These are phyloP conservation scores for Riptortus pedestris DNA, from an alignment of 1,140 invertebrate genomes.

Conservation along the genomic window DNA sequence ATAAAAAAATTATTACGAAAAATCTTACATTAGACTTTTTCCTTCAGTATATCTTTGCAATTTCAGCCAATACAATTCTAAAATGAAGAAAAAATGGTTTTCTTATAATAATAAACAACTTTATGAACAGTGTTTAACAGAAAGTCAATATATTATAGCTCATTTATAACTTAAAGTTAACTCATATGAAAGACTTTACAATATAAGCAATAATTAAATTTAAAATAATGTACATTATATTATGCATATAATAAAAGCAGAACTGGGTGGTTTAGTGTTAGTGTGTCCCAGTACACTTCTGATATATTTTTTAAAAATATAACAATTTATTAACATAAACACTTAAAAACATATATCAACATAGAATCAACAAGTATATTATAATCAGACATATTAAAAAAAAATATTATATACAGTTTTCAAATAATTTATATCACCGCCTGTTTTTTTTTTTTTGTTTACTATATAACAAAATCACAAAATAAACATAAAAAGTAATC, in stretches of 20 bases:
- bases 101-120: no score
- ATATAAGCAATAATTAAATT: neutral
- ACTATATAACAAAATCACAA: constrained; percentile 5
- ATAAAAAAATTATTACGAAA: neutral
- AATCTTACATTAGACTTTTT: neutral
- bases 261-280: neutral
- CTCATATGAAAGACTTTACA: neutral
- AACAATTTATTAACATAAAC: neutral
- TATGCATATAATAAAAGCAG: neutral
- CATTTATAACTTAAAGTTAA: no score
- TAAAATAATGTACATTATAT: neutral
- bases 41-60: no score
- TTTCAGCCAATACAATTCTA: no score
- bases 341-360: constrained; percentile 9
- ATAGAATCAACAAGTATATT: constrained; percentile 7
- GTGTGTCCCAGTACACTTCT: neutral
- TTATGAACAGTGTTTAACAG: no score
- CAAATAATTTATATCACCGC: constrained; percentile 9
- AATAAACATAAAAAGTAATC: constrained; percentile 7
- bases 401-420: constrained; percentile 2
- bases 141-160: no score
- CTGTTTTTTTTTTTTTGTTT: neutral
- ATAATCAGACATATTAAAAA: neutral
- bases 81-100: no score
- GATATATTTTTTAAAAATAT: neutral